Evolutionary conservation across 2,113 vertebrate genomes (phyloP).

Genomic region (Prietella phreatophila): DNA sequence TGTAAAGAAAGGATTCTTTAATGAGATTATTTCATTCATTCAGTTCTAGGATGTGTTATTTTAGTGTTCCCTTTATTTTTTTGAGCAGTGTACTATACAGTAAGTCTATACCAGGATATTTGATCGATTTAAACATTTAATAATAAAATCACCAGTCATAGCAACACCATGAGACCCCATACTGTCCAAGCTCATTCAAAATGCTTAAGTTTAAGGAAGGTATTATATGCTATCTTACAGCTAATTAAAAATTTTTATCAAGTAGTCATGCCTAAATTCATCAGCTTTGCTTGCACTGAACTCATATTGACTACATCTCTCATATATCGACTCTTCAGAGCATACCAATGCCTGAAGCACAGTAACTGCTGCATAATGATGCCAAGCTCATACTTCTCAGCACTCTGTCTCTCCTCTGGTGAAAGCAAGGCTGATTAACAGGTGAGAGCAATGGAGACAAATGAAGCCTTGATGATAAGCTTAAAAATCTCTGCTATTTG

Average conservation of each 20-base stretch:
- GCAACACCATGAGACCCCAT: neutral
- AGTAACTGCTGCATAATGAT: slow-evolving; percentile 39
- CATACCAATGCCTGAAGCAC: slow-evolving; percentile 28
- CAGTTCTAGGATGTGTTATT: too few species aligned
- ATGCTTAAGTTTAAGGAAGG: neutral
- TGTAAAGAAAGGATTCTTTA: too few species aligned
- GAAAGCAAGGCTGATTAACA: slow-evolving; percentile 45
- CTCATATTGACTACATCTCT: slow-evolving; percentile 39
- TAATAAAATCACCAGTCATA: neutral
- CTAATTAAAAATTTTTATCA: slow-evolving; percentile 5
- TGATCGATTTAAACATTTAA: neutral
- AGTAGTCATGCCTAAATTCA: slow-evolving; percentile 4
- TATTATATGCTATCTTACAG: neutral
- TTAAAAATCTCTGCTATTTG: slow-evolving; percentile 15
- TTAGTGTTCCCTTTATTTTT: too few species aligned
- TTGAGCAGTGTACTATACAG: too few species aligned
- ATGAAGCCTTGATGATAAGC: slow-evolving; percentile 34
- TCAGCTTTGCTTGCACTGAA: slow-evolving; percentile 13
- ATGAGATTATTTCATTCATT: too few species aligned
- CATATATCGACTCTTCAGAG: slow-evolving; percentile 37
- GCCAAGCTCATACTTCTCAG: slow-evolving; percentile 30
- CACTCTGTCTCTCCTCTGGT: slow-evolving; percentile 18
- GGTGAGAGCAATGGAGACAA: neutral
- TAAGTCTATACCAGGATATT: neutral
- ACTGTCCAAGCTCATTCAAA: neutral